Base-by-base conservation (phyloP, 2,797 vertebrate genomes). In the Numenius phaeopus region DNA sequence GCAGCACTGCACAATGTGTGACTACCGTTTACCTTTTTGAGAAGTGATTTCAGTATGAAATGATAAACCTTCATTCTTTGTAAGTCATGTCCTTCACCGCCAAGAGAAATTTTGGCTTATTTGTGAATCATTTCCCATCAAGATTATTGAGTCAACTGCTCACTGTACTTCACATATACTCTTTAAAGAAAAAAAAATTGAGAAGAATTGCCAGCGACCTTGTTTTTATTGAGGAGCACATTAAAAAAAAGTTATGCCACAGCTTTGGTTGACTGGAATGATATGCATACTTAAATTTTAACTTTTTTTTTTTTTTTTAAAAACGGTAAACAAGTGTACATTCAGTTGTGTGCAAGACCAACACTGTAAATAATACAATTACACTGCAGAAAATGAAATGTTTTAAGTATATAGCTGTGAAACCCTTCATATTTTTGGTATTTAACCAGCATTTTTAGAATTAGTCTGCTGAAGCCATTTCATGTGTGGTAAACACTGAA, bases 251-350 rank as follows among this genome's bases (percentile, higher is more conserved):
- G 16, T 83, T 94, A 93, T 83, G 88, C 86, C 86, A 94, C 91
- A 96, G 91, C 96, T 98, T 97, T 95, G 93, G 97, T 96, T 97
- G 92, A 97, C 55, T 93, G 96, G 90, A 93, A 98, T 97, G 97
- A 96, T 94, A 91, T 18, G 2, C 65, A 96, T 83, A 97, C 42
- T 89, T 93, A 85, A 61, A 90, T 67, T 94, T 66, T 42, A 85
- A 91, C 62, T 87, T 86, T 34, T 5, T 13, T 72, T 94, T 94
- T 71, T 94, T 94, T 64, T 49, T 81, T 86, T 77, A 54, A n/a
- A 93, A 92, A 98, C 0, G 3, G 95, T 97, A 97, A 97, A 97
- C 91, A 88, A 96, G 93, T 66, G 55, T 97, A 98, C 96, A 98
- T 98, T 98, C 97, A 96, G 65, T 86, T 90, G 87, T 96, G 95